Percentiles rank a stretch among this genome's conserved stretches.
Conservation (phyloP, 2,888 invertebrate species). For the Lycaena phlaeas region DNA sequence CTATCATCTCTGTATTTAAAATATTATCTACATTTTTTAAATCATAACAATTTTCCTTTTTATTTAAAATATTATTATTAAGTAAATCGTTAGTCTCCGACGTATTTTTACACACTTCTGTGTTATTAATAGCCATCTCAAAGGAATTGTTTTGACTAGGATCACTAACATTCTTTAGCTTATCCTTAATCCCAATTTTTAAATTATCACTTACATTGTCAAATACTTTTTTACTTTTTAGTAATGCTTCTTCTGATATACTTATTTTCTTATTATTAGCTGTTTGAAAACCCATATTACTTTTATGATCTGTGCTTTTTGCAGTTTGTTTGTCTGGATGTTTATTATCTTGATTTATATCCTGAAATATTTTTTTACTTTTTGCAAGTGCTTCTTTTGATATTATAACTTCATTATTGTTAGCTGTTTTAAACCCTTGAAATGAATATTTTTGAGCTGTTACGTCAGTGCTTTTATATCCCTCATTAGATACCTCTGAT, state of each 20-base stretch:
- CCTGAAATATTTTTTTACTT: slow-evolving; percentile 35
- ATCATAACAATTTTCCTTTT: slow-evolving; percentile 10
- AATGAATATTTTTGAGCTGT: slow-evolving; percentile 4
- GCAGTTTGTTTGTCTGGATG: neutral
- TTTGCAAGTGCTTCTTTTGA: slow-evolving; percentile 33
- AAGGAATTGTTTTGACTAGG: neutral
- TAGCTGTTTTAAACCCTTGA: slow-evolving; percentile 32
- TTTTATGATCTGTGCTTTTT: neutral
- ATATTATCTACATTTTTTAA: slow-evolving; percentile 26
- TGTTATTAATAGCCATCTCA: neutral
- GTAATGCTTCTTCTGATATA: slow-evolving; percentile 38
- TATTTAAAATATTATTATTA: slow-evolving; percentile 9
- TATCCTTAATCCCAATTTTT: slow-evolving; percentile 4
- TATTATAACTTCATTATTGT: slow-evolving; percentile 28
- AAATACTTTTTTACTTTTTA: slow-evolving; percentile 39
- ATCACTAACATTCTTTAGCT: neutral
- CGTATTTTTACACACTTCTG: neutral
- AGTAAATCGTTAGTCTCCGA: slow-evolving; percentile 12
- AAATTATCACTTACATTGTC: slow-evolving; percentile 24
- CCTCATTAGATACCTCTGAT: neutral
- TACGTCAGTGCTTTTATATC: neutral
- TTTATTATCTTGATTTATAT: slow-evolving; percentile 15
- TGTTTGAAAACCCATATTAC: slow-evolving; percentile 32
- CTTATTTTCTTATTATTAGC: slow-evolving; percentile 35
- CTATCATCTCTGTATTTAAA: slow-evolving; percentile 46